Percentiles rank a stretch among this genome's conserved stretches.
phyloP scores from a whole-genome alignment of 2,888 invertebrate genomes.

The Cantharis nigra region DNA sequence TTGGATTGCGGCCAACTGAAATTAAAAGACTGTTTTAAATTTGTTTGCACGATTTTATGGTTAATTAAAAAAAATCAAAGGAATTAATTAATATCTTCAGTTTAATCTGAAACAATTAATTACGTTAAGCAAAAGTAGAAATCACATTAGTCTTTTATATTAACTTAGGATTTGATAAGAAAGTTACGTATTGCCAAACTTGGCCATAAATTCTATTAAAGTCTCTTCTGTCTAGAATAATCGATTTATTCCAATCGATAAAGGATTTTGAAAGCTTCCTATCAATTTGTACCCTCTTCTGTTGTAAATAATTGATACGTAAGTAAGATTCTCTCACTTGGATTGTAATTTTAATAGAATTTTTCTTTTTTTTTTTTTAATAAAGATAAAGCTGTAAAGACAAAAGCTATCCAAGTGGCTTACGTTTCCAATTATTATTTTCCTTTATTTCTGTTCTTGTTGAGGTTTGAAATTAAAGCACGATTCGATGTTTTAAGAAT shows the following conservation, averaged over 20 bases:
- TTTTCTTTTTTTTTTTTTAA: neutral
- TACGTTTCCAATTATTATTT: neutral
- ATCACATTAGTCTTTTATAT: neutral
- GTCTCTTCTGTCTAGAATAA: constrained; percentile 21
- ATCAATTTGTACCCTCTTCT: constrained; percentile 14
- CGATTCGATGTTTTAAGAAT: neutral
- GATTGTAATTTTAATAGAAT: neutral
- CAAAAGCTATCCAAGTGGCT: neutral
- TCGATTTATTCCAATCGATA: constrained; percentile 27
- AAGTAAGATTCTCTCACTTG: neutral
- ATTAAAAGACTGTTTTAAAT: constrained; percentile 31
- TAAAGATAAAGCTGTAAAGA: neutral
- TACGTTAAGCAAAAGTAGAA: neutral
- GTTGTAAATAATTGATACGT: neutral
- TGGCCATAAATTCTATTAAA: constrained; percentile 21
- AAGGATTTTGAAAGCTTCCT: constrained; percentile 16
- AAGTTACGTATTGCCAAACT: constrained; percentile 11
- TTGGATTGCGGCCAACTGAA: constrained; percentile 80
- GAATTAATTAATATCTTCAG: neutral
- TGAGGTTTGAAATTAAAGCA: neutral
- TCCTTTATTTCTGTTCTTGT: neutral
- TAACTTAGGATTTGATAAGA: neutral
- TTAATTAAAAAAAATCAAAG: neutral
- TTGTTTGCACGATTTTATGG: neutral
- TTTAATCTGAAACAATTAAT: neutral